These are phyloP conservation scores for Drosophila prolongata DNA, from an alignment of 2,888 invertebrate species.

Conservation along the genomic window DNA sequence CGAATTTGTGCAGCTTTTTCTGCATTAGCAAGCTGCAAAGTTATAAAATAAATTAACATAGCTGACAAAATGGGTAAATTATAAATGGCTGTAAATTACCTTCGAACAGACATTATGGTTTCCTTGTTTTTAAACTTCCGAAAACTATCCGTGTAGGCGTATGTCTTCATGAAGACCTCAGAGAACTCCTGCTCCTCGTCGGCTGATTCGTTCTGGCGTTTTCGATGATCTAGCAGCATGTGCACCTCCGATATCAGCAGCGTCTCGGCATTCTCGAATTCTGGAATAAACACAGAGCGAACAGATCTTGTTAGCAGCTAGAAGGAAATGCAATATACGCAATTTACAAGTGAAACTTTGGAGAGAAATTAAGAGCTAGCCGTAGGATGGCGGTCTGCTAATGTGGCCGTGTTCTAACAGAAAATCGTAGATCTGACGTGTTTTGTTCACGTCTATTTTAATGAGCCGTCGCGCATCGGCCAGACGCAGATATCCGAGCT, in stretches of 20 bases:
- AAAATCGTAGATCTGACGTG: slow-evolving; percentile 93
- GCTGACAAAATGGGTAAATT: neutral
- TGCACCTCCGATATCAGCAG: slow-evolving; percentile 97
- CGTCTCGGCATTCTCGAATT: slow-evolving; percentile 98
- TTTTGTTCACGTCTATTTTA: slow-evolving; percentile 97
- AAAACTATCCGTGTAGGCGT: slow-evolving; percentile 89
- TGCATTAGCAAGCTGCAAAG: slow-evolving; percentile 92
- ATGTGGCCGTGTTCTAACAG: slow-evolving; percentile 90
- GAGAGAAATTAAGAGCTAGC: slow-evolving; percentile 18
- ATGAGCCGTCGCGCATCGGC: slow-evolving; percentile 93
- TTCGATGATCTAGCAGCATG: slow-evolving; percentile 98
- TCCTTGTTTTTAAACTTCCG: slow-evolving; percentile 99
- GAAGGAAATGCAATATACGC: neutral
- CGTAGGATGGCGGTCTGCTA: slow-evolving; percentile 60
- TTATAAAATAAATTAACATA: slow-evolving; percentile 42
- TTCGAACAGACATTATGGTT: slow-evolving; percentile 97
- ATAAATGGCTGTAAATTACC: slow-evolving; percentile 85
- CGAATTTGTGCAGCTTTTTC: slow-evolving; percentile 99
- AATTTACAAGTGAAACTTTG: slow-evolving; percentile 61
- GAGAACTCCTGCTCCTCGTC: slow-evolving; percentile 99
- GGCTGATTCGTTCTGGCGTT: slow-evolving; percentile 98
- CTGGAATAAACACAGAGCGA: slow-evolving; percentile 2
- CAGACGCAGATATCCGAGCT: slow-evolving; percentile 89
- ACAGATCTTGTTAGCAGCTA: neutral
- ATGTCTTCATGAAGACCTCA: slow-evolving; percentile 98